These are phyloP conservation scores for Calameuta filiformis DNA, from an alignment of 2,888 invertebrate genomes.

Conservation along the genomic window DNA sequence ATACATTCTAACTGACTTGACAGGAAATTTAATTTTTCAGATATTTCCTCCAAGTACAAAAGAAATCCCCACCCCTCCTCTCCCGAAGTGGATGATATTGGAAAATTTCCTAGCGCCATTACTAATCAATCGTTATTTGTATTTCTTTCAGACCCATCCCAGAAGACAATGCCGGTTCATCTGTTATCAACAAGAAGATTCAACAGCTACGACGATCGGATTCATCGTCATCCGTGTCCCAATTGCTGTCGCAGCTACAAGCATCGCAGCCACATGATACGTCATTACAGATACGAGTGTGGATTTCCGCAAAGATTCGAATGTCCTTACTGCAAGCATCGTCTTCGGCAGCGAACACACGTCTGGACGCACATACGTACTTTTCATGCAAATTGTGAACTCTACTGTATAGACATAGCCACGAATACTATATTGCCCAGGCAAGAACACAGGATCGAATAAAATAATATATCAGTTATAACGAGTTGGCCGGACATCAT, in stretches of 20 bases:
- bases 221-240: conserved; percentile 64
- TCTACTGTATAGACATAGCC: conserved; percentile 57
- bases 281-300: conserved; percentile 68
- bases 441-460: conserved; percentile 40
- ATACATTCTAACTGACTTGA: too few species aligned
- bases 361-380: conserved; percentile 60
- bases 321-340: conserved; percentile 61
- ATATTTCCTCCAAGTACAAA: background rate
- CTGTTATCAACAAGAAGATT: background rate
- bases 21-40: too few species aligned
- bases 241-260: conserved; percentile 72
- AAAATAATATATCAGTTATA: background rate
- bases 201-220: conserved; percentile 13
- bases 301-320: conserved; percentile 61
- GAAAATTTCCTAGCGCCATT: too few species aligned
- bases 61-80: too few species aligned
- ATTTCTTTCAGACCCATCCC: background rate
- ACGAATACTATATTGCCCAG: conserved; percentile 49
- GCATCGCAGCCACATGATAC: conserved; percentile 72
- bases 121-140: too few species aligned
- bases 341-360: conserved; percentile 56
- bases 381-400: conserved; percentile 51
- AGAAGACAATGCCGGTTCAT: background rate
- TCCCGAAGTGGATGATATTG: too few species aligned
- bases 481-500: too few species aligned